phyloP scores from a whole-genome alignment of 2,888 invertebrate genomes.

The Dynastes hyllus region DNA sequence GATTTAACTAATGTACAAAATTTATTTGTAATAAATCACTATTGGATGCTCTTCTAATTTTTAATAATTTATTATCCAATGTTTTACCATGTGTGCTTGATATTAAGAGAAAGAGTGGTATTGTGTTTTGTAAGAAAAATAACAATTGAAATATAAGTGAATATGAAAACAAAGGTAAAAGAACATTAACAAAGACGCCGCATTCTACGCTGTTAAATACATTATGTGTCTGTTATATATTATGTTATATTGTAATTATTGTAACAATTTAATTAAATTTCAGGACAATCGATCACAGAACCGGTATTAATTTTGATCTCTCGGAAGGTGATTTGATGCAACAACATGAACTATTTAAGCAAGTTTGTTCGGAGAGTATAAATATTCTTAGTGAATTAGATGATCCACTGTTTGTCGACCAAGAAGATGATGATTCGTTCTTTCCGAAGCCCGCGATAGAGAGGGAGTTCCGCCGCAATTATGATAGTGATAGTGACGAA shows the following conservation, averaged over 20 bases:
- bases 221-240: no score
- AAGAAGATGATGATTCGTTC: constrained; percentile 56
- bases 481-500: constrained; percentile 73
- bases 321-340: constrained; percentile 72
- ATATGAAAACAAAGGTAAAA: no score
- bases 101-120: no score
- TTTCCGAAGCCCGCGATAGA: constrained; percentile 71
- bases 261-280: constrained; percentile 26
- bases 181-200: no score
- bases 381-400: constrained; percentile 68
- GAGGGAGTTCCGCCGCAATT: constrained; percentile 66
- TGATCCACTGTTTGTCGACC: constrained; percentile 71
- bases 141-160: no score
- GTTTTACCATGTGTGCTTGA: no score
- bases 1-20: no score
- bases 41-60: no score
- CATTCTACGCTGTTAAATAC: no score
- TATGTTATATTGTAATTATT: not conserved
- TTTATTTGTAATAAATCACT: no score
- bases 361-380: constrained; percentile 71
- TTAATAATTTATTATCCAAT: no score
- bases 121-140: no score
- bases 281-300: constrained; percentile 66
- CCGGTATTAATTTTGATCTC: constrained; percentile 70
- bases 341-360: constrained; percentile 76